A percentile compares a stretch with the other conserved stretches of the same genome.
Evolutionary conservation across 1,140 invertebrate species (phyloP).

Genomic region (Temnothorax longispinosus): DNA sequence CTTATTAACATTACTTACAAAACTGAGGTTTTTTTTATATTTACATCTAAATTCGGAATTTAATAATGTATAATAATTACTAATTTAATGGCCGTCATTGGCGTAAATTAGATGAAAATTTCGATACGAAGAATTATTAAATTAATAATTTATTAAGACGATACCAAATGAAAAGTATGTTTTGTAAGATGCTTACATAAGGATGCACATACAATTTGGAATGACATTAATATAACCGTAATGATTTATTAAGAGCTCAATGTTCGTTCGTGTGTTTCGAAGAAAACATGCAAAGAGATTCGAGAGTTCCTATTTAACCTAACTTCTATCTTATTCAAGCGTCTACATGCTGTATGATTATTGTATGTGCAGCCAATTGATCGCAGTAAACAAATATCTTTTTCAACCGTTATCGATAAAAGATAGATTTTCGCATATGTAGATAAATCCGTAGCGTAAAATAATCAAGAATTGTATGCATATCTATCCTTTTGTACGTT

Average conservation of each 20-base stretch:
- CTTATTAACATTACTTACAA: background rate
- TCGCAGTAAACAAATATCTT: background rate
- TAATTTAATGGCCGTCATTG: background rate
- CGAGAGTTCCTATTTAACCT: constrained; percentile 10
- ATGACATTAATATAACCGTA: constrained; percentile 1
- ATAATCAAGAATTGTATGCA: constrained; percentile 3
- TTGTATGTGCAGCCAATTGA: background rate
- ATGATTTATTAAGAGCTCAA: background rate
- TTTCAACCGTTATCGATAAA: background rate
- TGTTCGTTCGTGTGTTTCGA: background rate
- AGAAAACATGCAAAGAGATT: too few species aligned
- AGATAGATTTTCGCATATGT: background rate
- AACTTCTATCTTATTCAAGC: background rate
- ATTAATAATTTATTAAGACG: background rate
- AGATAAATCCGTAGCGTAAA: background rate
- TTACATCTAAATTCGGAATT: background rate
- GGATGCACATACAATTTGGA: background rate
- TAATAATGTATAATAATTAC: background rate
- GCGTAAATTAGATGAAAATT: background rate
- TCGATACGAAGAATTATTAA: background rate
- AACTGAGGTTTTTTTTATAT: background rate
- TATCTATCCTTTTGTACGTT: constrained; percentile 29
- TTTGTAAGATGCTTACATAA: background rate
- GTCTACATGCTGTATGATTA: background rate
- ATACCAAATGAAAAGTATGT: background rate